A percentile compares a stretch with the other conserved stretches of the same genome.
Evolutionary conservation across 2,797 vertebrate genomes (phyloP).

Genomic region (Hybognathus amarus): DNA sequence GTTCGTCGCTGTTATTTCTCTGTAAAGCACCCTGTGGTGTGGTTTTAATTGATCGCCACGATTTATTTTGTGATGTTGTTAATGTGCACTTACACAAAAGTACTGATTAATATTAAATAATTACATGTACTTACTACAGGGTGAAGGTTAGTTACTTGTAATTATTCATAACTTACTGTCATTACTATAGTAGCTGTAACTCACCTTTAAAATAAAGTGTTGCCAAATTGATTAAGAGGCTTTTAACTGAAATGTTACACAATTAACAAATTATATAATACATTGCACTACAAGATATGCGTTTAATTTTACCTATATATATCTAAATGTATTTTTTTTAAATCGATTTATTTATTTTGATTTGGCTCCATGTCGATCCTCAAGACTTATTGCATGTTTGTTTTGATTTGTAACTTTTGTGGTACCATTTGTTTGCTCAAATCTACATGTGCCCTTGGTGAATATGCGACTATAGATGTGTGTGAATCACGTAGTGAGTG

Average conservation of each 20-base stretch:
- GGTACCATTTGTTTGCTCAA: not conserved
- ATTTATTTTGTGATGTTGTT: not conserved
- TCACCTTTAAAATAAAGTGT: too few species aligned
- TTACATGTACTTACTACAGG: too few species aligned
- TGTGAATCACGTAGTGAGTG: constrained; percentile 42
- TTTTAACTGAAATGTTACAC: constrained; percentile 16
- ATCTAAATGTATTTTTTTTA: not conserved
- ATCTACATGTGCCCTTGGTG: not conserved
- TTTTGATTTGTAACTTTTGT: not conserved
- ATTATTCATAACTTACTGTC: too few species aligned
- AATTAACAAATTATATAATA: not conserved
- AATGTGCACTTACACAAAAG: not conserved
- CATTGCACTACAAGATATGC: not conserved
- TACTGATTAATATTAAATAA: not conserved
- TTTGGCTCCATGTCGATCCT: not conserved
- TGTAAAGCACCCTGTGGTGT: constrained; percentile 43
- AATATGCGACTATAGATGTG: not conserved
- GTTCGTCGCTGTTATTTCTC: constrained; percentile 17
- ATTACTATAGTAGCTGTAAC: too few species aligned
- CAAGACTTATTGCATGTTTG: not conserved
- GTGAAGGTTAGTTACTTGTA: too few species aligned
- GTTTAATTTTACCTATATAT: constrained; percentile 13
- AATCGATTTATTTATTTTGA: not conserved
- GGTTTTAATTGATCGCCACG: not conserved
- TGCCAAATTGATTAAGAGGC: not conserved